Conservation (phyloP, 2,113 vertebrate species). For the Callipepla squamata region DNA sequence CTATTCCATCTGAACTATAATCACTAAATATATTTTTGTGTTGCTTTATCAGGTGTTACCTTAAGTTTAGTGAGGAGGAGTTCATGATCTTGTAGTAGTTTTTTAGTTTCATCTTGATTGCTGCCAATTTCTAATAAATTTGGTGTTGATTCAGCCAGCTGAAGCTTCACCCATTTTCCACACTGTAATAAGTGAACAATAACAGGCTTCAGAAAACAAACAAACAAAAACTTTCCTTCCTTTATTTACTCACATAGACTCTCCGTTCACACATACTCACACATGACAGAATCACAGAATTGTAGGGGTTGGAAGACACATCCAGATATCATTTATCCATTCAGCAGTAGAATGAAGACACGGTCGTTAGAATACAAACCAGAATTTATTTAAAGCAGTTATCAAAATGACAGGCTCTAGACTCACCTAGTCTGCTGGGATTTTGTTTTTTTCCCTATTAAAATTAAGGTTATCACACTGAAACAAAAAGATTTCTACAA, state of each 20-base stretch:
- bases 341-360: background rate
- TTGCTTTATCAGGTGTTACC: slow-evolving; percentile 74
- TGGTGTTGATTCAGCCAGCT: slow-evolving; percentile 88
- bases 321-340: too few species aligned
- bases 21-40: background rate
- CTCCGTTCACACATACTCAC: background rate
- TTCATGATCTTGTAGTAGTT: slow-evolving; percentile 86
- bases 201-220: background rate
- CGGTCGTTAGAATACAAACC: background rate
- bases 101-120: slow-evolving; percentile 86
- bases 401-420: background rate
- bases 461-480: background rate
- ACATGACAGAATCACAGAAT: too few species aligned
- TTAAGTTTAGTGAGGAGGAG: slow-evolving; percentile 88
- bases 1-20: background rate
- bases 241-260: background rate
- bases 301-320: too few species aligned
- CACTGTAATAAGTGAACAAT: slow-evolving; percentile 78
- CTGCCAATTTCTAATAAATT: slow-evolving; percentile 91
- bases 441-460: background rate
- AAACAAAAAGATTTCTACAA: background rate
- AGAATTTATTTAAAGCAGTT: background rate
- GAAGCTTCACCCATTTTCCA: slow-evolving; percentile 86
- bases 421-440: background rate
- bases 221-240: background rate